Conservation (phyloP, 2,113 vertebrate genomes). For the Ptyas mucosa region DNA sequence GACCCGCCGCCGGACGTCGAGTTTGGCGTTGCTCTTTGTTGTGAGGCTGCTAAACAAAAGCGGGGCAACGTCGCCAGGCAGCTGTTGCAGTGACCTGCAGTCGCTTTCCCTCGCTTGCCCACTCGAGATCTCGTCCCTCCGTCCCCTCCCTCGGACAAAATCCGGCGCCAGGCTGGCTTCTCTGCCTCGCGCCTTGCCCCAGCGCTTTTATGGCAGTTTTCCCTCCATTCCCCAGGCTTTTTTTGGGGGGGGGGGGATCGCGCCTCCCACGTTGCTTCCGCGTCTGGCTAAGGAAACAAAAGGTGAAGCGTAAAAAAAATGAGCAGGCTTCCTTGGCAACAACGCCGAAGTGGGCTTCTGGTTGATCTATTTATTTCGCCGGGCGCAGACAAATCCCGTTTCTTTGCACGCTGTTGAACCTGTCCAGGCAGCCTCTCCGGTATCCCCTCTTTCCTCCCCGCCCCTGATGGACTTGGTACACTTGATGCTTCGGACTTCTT, state of each 20-base stretch:
- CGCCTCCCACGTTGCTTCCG: slow-evolving; percentile 16
- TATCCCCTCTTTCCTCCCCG: not conserved
- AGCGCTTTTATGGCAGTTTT: slow-evolving; percentile 56
- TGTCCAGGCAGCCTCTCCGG: not conserved
- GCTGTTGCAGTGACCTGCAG: slow-evolving; percentile 23
- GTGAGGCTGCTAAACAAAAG: slow-evolving; percentile 55
- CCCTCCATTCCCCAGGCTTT: slow-evolving; percentile 6
- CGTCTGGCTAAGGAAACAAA: not conserved
- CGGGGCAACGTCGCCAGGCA: slow-evolving; percentile 45
- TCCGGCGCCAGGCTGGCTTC: slow-evolving; percentile 35
- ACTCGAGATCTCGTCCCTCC: not conserved
- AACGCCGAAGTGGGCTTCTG: not conserved
- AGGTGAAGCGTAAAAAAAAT: not conserved
- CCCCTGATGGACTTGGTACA: not conserved
- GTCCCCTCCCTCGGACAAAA: not conserved
- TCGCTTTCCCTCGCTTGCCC: not conserved
- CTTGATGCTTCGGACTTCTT: slow-evolving; percentile 19
- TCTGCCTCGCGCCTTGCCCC: slow-evolving; percentile 40
- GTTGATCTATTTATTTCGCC: not conserved
- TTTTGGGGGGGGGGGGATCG: not conserved
- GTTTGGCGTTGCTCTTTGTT: slow-evolving; percentile 44
- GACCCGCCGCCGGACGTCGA: slow-evolving; percentile 55
- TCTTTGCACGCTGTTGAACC: slow-evolving; percentile 12
- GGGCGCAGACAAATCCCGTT: slow-evolving; percentile 18
- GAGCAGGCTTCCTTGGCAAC: slow-evolving; percentile 31